These are phyloP conservation scores for Neostethus bicornis DNA, from an alignment of 2,797 vertebrate genomes.

Conservation along the genomic window DNA sequence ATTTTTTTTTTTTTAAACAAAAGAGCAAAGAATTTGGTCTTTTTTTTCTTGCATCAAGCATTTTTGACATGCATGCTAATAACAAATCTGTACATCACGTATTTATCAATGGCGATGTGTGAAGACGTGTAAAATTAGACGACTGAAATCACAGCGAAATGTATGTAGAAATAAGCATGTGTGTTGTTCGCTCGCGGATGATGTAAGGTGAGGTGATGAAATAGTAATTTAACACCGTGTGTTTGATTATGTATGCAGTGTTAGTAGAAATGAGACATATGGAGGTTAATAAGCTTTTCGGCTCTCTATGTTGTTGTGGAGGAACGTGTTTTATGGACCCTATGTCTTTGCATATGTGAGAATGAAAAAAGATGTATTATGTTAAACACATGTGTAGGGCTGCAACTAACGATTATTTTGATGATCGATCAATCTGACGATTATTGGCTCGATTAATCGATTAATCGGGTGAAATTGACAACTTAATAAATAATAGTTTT, in stretches of 20 bases:
- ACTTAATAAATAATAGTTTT: no score
- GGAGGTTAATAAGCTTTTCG: constrained; percentile 45
- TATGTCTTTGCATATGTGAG: not conserved
- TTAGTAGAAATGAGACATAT: constrained; percentile 35
- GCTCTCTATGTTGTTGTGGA: constrained; percentile 23
- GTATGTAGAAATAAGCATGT: not conserved
- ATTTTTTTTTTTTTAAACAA: not conserved
- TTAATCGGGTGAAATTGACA: no score
- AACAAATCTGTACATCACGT: no score
- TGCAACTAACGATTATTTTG: no score
- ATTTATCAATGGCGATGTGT: not conserved
- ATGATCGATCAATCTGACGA: no score
- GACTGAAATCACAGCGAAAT: not conserved
- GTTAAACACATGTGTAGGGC: no score
- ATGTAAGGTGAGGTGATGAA: constrained; percentile 20
- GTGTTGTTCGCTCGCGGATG: constrained; percentile 10
- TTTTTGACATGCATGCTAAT: not conserved
- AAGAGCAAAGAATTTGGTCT: not conserved
- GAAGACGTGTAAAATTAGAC: not conserved
- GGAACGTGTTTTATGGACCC: not conserved
- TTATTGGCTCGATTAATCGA: no score
- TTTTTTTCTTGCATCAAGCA: not conserved
- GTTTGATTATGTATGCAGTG: constrained; percentile 22
- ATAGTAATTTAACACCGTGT: constrained; percentile 8
- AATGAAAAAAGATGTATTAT: not conserved